Evolutionary conservation across 2,888 invertebrate genomes (phyloP).

Genomic region (Toxonevra muliebris): DNA sequence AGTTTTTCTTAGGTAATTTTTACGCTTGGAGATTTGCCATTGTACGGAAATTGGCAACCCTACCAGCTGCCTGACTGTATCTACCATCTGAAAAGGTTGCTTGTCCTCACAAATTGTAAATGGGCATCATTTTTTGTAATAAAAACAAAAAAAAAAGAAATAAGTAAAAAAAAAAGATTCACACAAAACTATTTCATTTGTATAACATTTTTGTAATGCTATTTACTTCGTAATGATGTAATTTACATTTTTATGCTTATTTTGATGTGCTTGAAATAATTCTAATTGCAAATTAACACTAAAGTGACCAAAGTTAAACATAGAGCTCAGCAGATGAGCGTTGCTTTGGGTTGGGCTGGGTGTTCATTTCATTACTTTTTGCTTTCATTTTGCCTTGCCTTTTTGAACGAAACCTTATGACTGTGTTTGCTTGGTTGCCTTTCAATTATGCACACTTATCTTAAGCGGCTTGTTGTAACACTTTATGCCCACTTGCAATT

Average conservation of each 20-base stretch:
- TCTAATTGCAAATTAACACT: conserved; percentile 16
- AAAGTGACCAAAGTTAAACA: neutral
- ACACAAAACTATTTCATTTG: conserved; percentile 10
- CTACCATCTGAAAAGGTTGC: neutral
- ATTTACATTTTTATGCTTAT: conserved; percentile 19
- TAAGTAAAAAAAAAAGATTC: neutral
- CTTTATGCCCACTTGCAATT: too few relatives aligned
- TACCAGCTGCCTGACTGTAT: neutral
- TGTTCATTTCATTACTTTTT: too few relatives aligned
- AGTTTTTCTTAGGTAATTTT: too few relatives aligned
- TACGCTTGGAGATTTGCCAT: too few relatives aligned
- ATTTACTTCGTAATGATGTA: conserved; percentile 16
- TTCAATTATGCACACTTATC: too few relatives aligned
- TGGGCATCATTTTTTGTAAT: conserved; percentile 23
- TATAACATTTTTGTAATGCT: neutral
- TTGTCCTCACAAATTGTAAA: conserved; percentile 6
- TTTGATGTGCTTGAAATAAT: conserved; percentile 2
- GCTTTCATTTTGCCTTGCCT: too few relatives aligned
- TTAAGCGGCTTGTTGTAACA: too few relatives aligned
- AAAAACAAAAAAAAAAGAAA: neutral
- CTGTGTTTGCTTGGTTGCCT: too few relatives aligned
- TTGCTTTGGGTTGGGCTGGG: conserved; percentile 1
- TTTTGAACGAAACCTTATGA: too few relatives aligned
- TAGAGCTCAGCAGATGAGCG: neutral
- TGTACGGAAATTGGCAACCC: too few relatives aligned